Percentiles rank a stretch among this genome's conserved stretches.
phyloP scores from a whole-genome alignment of 2,113 vertebrate species.

The Oxygymnocypris stewartii region DNA sequence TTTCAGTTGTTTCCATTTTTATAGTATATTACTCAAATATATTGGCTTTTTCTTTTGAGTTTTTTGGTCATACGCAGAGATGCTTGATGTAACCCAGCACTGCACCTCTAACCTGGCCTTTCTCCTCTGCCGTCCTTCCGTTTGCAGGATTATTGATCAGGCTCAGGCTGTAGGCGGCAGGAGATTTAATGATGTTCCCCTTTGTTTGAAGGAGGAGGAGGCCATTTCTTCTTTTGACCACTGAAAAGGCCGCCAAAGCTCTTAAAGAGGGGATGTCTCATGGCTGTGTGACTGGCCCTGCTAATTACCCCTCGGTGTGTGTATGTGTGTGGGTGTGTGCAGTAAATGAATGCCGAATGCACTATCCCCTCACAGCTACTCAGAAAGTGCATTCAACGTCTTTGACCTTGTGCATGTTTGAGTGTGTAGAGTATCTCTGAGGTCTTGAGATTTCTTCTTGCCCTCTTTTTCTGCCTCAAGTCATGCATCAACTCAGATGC shows the following conservation, averaged over 20 bases:
- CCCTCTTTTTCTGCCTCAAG: neutral
- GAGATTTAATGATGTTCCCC: constrained; percentile 46
- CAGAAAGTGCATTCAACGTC: constrained; percentile 39
- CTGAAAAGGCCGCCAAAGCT: constrained; percentile 32
- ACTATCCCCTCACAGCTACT: constrained; percentile 29
- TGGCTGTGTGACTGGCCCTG: constrained; percentile 45
- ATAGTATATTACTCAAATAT: neutral
- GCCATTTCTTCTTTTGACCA: constrained; percentile 49
- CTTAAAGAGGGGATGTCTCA: constrained; percentile 42
- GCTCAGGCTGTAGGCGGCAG: constrained; percentile 28
- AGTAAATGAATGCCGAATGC: constrained; percentile 35
- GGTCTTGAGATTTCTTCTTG: constrained; percentile 25
- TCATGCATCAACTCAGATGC: neutral
- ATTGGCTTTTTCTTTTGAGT: neutral
- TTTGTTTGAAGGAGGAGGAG: constrained; percentile 37
- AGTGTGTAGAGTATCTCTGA: constrained; percentile 17
- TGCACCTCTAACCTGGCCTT: constrained; percentile 19
- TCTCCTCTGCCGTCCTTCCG: constrained; percentile 14
- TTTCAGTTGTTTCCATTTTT: too few species aligned
- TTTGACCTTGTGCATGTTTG: constrained; percentile 52
- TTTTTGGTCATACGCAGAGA: neutral
- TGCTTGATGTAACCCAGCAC: constrained; percentile 17
- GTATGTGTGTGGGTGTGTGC: constrained; percentile 41
- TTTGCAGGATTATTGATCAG: constrained; percentile 46
- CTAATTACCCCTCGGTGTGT: constrained; percentile 57